These are phyloP conservation scores for Epinephelus awoara DNA, from an alignment of 2,797 vertebrate species.

Conservation along the genomic window DNA sequence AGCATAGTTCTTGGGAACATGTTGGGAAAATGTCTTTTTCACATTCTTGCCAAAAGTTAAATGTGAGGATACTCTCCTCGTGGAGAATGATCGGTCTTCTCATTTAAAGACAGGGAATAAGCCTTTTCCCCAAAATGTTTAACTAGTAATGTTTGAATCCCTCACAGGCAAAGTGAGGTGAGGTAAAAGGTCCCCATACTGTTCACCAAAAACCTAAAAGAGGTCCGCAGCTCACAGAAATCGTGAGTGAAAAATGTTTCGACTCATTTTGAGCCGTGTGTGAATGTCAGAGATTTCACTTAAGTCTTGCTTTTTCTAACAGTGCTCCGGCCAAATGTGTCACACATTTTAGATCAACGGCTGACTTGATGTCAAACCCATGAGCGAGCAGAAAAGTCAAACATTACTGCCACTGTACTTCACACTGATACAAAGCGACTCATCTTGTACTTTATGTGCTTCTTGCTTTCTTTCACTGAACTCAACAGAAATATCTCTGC, in stretches of 20 bases:
- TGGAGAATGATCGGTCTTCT: no score
- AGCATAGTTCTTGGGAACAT: background rate
- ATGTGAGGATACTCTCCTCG: no score
- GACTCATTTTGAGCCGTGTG: background rate
- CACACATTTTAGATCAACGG: constrained; percentile 30
- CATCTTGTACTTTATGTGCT: constrained; percentile 42
- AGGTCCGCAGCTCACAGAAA: constrained; percentile 3
- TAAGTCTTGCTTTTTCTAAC: constrained; percentile 24
- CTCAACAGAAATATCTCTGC: constrained; percentile 35
- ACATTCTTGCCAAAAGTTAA: no score
- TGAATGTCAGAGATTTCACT: constrained; percentile 31
- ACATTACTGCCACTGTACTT: constrained; percentile 33
- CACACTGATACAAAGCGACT: constrained; percentile 38
- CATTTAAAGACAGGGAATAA: no score
- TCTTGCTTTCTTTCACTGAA: constrained; percentile 25
- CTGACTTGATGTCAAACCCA: constrained; percentile 47
- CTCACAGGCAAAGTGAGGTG: background rate
- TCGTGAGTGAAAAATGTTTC: background rate
- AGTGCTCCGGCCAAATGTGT: constrained; percentile 33
- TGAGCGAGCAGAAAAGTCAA: constrained; percentile 47
- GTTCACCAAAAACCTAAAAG: constrained; percentile 1
- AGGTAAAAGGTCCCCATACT: constrained; percentile 15
- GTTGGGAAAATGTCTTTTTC: no score
- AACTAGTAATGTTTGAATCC: background rate
- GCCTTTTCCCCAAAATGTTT: no score